Evolutionary conservation across 2,888 invertebrate species (phyloP).

Genomic region (Cephus spinipes): DNA sequence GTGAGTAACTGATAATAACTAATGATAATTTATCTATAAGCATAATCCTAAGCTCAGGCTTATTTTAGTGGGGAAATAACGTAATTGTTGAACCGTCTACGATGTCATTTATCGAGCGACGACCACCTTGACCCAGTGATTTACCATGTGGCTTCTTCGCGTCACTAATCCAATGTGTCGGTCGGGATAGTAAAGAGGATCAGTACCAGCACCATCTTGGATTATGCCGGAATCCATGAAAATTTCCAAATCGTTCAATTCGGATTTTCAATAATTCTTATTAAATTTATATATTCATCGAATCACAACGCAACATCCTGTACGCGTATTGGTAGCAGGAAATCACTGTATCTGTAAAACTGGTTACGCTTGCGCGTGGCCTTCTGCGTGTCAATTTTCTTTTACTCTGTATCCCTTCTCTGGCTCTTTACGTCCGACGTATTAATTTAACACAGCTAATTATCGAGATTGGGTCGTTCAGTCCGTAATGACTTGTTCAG

Average conservation of each 20-base stretch:
- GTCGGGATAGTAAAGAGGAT: slow-evolving; percentile 4
- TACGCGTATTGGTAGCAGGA: not conserved
- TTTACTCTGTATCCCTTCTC: not conserved
- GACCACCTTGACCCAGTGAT: slow-evolving; percentile 57
- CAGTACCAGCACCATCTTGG: not conserved
- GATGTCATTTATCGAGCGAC: slow-evolving; percentile 29
- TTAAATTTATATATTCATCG: not conserved
- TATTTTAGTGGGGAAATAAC: not conserved
- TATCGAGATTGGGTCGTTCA: not conserved
- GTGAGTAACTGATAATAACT: slow-evolving; percentile 65
- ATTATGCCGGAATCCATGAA: not conserved
- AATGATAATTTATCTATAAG: not conserved
- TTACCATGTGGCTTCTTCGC: slow-evolving; percentile 48
- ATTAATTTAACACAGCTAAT: not conserved
- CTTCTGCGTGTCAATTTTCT: not conserved
- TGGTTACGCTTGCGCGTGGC: not conserved
- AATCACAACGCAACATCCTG: not conserved
- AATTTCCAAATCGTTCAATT: not conserved
- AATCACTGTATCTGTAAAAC: not conserved
- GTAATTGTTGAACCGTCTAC: not conserved
- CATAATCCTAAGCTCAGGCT: not conserved
- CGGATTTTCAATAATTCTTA: not conserved
- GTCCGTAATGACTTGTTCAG: not conserved
- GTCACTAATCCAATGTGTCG: slow-evolving; percentile 31
- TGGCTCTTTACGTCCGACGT: not conserved